phyloP scores from a whole-genome alignment of 2,113 vertebrate genomes.

The Halcyon malimbica region DNA sequence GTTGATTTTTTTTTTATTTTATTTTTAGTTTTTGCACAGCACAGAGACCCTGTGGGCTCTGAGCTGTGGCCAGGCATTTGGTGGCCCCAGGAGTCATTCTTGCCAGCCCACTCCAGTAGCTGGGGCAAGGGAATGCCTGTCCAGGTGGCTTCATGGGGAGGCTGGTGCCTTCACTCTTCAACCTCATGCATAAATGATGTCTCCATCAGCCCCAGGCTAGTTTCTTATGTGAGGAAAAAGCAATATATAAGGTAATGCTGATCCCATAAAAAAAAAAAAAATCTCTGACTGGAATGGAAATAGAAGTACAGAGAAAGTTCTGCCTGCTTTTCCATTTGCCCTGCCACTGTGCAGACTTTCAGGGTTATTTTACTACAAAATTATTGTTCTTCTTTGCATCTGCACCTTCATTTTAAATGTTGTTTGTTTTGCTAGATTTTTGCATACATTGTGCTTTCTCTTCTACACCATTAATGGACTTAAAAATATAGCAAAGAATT shows the following conservation, averaged over 20 bases:
- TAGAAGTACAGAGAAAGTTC: not conserved
- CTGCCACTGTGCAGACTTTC: not conserved
- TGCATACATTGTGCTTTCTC: not conserved
- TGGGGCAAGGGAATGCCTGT: rapidly evolving
- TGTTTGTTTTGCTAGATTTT: not conserved
- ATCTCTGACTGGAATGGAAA: not conserved
- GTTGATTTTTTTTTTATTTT: not conserved
- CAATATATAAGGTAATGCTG: not conserved
- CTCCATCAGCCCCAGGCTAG: not conserved
- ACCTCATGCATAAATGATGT: not conserved
- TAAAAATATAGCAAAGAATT: not conserved
- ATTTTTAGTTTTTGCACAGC: no score
- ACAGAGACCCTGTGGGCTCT: not conserved
- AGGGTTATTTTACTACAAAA: not conserved
- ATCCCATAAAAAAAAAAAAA: not conserved
- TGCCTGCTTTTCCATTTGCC: not conserved
- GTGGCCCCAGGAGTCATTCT: rapidly evolving
- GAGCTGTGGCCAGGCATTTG: not conserved
- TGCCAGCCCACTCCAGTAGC: not conserved
- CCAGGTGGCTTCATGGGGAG: not conserved
- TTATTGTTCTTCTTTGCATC: not conserved
- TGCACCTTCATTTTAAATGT: not conserved
- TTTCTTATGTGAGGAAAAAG: not conserved
- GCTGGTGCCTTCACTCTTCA: not conserved
- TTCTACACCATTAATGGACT: not conserved